phyloP scores from a whole-genome alignment of 1,140 invertebrate genomes.

The Pseudomyrmex gracilis region DNA sequence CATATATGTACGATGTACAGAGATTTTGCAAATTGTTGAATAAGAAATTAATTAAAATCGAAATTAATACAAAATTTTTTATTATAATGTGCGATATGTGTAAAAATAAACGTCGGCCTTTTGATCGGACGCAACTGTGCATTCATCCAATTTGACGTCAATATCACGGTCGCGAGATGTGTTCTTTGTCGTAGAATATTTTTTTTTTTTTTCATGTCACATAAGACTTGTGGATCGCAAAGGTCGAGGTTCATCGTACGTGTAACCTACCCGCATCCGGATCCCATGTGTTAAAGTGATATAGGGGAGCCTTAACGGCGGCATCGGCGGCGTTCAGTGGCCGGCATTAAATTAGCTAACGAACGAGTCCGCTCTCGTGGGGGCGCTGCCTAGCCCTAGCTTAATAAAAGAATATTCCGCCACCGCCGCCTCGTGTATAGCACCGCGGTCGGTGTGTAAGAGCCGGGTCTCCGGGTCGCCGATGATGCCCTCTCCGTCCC shows the following conservation, averaged over 20 bases:
- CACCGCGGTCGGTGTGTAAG: slow-evolving; percentile 26
- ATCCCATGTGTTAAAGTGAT: slow-evolving; percentile 63
- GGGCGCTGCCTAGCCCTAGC: slow-evolving; percentile 78
- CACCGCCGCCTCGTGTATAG: slow-evolving; percentile 14
- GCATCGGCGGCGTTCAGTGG: slow-evolving; percentile 64
- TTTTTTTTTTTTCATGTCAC: background rate
- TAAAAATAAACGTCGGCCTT: too few relatives aligned
- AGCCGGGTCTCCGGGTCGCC: slow-evolving; percentile 83
- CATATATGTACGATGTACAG: background rate
- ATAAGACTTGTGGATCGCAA: background rate
- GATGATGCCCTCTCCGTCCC: slow-evolving; percentile 83
- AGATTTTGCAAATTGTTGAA: background rate
- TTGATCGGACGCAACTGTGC: too few relatives aligned
- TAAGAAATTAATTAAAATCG: background rate
- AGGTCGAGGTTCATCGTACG: slow-evolving; percentile 46
- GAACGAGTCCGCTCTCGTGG: slow-evolving; percentile 73
- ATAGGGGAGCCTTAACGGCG: slow-evolving; percentile 51
- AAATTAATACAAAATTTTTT: background rate
- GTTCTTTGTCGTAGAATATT: too few relatives aligned
- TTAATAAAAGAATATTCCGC: slow-evolving; percentile 82
- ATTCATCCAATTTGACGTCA: too few relatives aligned
- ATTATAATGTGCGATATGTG: too few relatives aligned
- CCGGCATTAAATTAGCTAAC: slow-evolving; percentile 82
- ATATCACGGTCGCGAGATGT: too few relatives aligned
- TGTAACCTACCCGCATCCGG: slow-evolving; percentile 20